Evolutionary conservation across 2,113 vertebrate genomes (phyloP).

Genomic region (Cricetomys ansorgei): DNA sequence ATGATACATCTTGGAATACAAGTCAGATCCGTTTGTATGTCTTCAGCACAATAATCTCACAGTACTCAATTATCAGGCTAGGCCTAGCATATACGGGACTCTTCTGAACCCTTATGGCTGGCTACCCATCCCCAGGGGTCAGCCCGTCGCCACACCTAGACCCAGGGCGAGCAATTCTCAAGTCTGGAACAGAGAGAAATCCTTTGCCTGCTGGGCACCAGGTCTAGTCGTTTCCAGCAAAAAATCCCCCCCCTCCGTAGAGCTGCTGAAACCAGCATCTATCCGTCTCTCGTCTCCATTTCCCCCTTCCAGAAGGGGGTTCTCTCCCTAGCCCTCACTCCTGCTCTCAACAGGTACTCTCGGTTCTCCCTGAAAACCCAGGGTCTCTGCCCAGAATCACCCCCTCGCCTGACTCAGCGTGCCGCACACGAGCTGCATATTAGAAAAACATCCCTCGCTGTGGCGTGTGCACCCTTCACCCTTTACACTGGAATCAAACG

Average conservation of each 20-base stretch:
- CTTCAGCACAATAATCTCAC: neutral
- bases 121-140: neutral
- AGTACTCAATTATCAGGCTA: neutral
- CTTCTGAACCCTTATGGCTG: neutral
- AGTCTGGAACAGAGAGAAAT: neutral
- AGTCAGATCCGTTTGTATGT: neutral
- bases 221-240: neutral
- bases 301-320: neutral
- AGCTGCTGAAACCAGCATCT: neutral
- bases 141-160: neutral
- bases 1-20: neutral
- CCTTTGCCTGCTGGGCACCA: neutral
- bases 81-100: neutral
- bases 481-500: neutral
- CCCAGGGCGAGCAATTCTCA: neutral
- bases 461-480: constrained; percentile 7
- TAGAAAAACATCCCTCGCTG: constrained; percentile 31
- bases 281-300: neutral
- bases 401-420: constrained; percentile 67
- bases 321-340: neutral
- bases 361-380: constrained; percentile 19
- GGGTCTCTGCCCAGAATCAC: constrained; percentile 45
- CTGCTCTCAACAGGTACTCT: neutral
- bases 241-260: neutral
- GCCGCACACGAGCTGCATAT: neutral